phyloP scores from a whole-genome alignment of 2,113 vertebrate species.

The Notechis scutatus region DNA sequence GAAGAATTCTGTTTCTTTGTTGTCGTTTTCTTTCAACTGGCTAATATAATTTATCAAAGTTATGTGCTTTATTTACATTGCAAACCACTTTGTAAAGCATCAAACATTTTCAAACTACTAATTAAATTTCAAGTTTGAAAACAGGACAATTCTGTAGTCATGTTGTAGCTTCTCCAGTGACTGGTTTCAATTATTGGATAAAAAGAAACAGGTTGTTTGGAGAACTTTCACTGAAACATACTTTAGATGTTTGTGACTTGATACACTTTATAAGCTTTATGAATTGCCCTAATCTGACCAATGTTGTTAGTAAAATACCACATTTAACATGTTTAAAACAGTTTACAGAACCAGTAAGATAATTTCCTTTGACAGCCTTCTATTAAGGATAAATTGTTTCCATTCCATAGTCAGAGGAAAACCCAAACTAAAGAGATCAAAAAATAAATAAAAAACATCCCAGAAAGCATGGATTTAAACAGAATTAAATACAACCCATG shows the following conservation, averaged over 20 bases:
- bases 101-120: neutral
- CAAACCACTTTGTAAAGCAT: neutral
- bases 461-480: neutral
- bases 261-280: neutral
- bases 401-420: neutral
- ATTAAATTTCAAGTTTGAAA: neutral
- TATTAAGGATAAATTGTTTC: neutral
- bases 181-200: neutral
- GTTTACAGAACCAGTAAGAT: neutral
- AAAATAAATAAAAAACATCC: neutral
- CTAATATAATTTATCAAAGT: neutral
- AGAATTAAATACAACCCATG: neutral
- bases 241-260: neutral
- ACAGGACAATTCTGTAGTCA: neutral
- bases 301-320: neutral
- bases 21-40: neutral
- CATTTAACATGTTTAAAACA: neutral
- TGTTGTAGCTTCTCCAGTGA: neutral
- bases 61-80: neutral
- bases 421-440: neutral
- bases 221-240: neutral
- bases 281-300: neutral
- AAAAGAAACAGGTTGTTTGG: neutral
- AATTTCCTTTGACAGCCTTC: neutral
- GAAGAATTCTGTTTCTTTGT: neutral